phyloP scores from a whole-genome alignment of 2,888 invertebrate genomes.

The Spisula subtruncata region DNA sequence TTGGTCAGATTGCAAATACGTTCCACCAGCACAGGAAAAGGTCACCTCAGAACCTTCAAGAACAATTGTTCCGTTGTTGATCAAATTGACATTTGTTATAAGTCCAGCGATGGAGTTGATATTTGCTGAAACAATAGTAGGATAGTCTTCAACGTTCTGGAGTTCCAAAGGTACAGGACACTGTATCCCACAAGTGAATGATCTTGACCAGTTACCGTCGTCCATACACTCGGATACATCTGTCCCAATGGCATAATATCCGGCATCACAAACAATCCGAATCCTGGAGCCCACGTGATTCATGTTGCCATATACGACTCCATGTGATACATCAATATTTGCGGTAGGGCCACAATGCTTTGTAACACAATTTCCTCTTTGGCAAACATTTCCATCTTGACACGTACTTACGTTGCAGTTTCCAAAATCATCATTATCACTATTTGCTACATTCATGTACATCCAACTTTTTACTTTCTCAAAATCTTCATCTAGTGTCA shows the following conservation, averaged over 20 bases:
- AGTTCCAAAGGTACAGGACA: slow-evolving; percentile 13
- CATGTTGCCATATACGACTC: not conserved
- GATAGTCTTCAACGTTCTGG: not conserved
- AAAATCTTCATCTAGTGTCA: not conserved
- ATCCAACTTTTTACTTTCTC: not conserved
- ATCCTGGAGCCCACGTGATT: not conserved
- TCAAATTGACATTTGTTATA: not conserved
- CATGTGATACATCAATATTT: not conserved
- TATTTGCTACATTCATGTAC: not conserved
- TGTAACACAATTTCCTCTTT: not conserved
- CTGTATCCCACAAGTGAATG: not conserved
- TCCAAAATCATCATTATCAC: not conserved
- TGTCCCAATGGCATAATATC: not conserved
- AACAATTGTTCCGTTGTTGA: not conserved
- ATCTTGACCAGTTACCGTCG: not conserved
- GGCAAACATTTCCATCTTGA: not conserved
- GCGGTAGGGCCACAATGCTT: not conserved
- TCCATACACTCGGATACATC: not conserved
- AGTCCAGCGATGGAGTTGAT: not conserved
- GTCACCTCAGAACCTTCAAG: not conserved
- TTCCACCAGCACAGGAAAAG: not conserved
- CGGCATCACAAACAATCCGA: not conserved
- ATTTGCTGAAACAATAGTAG: not conserved
- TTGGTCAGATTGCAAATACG: not conserved
- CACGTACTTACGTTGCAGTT: not conserved